A percentile compares a stretch with the other conserved stretches of the same genome.
Evolutionary conservation across 1,140 invertebrate genomes (phyloP).

Genomic region (Fopius arisanus): DNA sequence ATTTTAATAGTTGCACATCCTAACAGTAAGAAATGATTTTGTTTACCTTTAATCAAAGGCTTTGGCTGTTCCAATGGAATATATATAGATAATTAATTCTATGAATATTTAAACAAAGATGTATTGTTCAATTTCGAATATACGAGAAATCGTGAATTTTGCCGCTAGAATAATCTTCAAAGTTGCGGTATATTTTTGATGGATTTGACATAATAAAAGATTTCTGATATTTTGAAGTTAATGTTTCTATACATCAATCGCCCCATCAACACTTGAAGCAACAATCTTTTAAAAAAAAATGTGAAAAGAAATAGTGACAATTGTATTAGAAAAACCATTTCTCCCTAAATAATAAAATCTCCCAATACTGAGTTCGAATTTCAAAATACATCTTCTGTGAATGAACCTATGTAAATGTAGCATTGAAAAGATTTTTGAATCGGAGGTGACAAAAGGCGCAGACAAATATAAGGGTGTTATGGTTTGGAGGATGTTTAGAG

Average conservation of each 20-base stretch:
- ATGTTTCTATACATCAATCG: not conserved
- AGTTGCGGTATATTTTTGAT: not conserved
- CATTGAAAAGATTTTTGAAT: conserved; percentile 5
- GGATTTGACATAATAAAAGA: not conserved
- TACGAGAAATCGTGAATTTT: too few species aligned
- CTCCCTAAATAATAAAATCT: not conserved
- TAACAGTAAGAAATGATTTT: too few species aligned
- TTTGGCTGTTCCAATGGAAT: too few species aligned
- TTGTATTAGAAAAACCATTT: not conserved
- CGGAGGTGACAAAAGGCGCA: conserved; percentile 49
- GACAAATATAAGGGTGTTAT: conserved; percentile 40
- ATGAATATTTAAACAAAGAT: too few species aligned
- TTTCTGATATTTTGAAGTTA: not conserved
- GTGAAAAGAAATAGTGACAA: not conserved
- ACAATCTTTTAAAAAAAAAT: not conserved
- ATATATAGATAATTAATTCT: too few species aligned
- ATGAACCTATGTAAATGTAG: not conserved
- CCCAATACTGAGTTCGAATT: conserved; percentile 2
- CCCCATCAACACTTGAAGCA: not conserved
- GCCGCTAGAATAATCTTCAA: too few species aligned
- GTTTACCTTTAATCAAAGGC: too few species aligned
- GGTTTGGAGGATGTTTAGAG: conserved; percentile 13
- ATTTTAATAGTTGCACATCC: too few species aligned
- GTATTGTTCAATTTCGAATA: too few species aligned
- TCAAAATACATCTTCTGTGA: not conserved